A percentile compares a stretch with the other conserved stretches of the same genome.
Conservation (phyloP, 2,113 vertebrate genomes). For the Tonatia bakeri region DNA sequence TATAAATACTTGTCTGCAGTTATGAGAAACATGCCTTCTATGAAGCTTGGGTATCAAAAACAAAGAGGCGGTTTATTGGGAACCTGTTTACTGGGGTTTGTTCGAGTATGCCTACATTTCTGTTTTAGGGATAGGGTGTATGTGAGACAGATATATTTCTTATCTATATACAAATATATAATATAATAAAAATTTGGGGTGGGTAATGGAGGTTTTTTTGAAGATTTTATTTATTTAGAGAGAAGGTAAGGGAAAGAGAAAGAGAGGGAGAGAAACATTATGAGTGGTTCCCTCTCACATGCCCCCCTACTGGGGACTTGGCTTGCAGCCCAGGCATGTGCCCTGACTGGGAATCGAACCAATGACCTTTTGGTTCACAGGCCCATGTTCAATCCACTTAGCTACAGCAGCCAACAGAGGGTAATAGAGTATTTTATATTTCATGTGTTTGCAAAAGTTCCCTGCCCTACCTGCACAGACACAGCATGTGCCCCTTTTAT, state of each 20-base stretch:
- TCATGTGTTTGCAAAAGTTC: neutral
- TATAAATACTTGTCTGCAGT: neutral
- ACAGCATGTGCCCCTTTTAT: neutral
- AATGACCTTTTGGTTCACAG: no score
- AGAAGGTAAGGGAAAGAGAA: no score
- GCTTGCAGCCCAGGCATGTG: no score
- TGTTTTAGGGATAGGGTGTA: neutral
- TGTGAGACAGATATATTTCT: neutral
- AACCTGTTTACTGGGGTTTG: no score
- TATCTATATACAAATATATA: neutral
- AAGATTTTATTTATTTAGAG: no score
- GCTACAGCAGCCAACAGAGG: neutral
- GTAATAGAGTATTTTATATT: neutral
- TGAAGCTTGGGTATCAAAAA: neutral
- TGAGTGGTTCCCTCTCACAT: no score
- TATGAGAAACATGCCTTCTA: neutral
- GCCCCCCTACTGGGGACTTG: no score
- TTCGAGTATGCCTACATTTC: neutral
- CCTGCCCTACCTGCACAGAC: neutral
- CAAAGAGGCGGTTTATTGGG: neutral
- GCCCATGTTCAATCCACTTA: no score
- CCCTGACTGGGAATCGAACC: no score
- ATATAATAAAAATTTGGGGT: neutral
- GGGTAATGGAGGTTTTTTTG: no score
- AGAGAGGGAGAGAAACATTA: no score